These are phyloP conservation scores for Drosophila nr. medialis DNA, from an alignment of 2,888 invertebrate genomes.

Conservation along the genomic window DNA sequence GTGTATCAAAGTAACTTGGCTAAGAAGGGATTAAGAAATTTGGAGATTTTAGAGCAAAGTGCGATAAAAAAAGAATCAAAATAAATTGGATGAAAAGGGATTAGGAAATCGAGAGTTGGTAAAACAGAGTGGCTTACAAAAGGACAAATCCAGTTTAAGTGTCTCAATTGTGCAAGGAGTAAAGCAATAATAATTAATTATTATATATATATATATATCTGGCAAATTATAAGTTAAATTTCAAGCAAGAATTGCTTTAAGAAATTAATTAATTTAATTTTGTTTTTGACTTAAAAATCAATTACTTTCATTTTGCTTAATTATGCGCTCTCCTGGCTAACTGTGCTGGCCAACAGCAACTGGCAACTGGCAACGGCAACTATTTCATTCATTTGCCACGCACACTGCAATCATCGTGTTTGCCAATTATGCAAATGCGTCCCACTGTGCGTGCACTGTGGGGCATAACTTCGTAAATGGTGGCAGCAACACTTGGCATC, in stretches of 20 bases:
- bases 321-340: neutral
- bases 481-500: slow-evolving; percentile 75
- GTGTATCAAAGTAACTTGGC: slow-evolving; percentile 14
- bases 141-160: neutral
- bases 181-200: neutral
- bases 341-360: neutral
- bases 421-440: slow-evolving; percentile 73
- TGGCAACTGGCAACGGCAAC: neutral
- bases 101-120: neutral
- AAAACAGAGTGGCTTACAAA: neutral
- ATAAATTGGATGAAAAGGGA: slow-evolving; percentile 8
- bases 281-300: neutral
- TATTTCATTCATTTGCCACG: neutral
- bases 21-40: neutral
- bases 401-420: slow-evolving; percentile 61
- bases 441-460: slow-evolving; percentile 78
- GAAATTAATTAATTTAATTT: neutral
- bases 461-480: slow-evolving; percentile 72
- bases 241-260: neutral
- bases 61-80: neutral
- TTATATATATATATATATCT: neutral
- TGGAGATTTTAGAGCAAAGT: neutral
- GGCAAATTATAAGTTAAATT: neutral
- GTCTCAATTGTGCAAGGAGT: neutral
- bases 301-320: neutral